Conservation (phyloP, 2,888 invertebrate species). For the Hirtodrosophila alboralis region DNA sequence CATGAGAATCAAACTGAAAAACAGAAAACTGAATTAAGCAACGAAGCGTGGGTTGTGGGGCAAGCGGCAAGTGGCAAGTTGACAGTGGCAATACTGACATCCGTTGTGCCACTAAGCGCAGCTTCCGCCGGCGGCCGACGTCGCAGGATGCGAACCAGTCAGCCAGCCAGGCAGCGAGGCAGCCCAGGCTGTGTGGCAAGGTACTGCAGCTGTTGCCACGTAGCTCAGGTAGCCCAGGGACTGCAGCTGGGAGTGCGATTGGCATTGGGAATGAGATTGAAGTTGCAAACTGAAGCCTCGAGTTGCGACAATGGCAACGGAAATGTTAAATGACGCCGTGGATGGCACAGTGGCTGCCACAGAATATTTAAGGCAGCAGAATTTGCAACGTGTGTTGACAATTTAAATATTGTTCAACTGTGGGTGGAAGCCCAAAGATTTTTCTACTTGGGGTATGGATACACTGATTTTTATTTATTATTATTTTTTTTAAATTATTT, state of each 20-base stretch:
- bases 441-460: too few relatives aligned
- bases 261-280: constrained; percentile 8
- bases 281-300: too few relatives aligned
- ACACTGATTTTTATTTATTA: too few relatives aligned
- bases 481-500: too few relatives aligned
- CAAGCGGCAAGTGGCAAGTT: neutral
- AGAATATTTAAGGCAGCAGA: too few relatives aligned
- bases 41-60: constrained; percentile 19
- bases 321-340: constrained; percentile 76
- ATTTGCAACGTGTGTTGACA: too few relatives aligned
- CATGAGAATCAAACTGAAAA: constrained; percentile 43
- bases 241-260: constrained; percentile 9
- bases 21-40: constrained; percentile 63
- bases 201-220: constrained; percentile 37
- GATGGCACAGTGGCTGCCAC: neutral
- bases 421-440: too few relatives aligned
- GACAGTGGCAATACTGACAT: constrained; percentile 60
- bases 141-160: constrained; percentile 47
- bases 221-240: constrained; percentile 48
- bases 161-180: constrained; percentile 6
- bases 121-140: constrained; percentile 63
- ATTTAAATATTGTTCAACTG: too few relatives aligned
- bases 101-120: constrained; percentile 63
- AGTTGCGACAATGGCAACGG: constrained; percentile 68
- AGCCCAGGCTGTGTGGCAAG: constrained; percentile 6